Evolutionary conservation across 2,797 vertebrate genomes (phyloP), one percentile per base, ranked within the genome.

Genomic region (Anomalospiza imberbis): DNA sequence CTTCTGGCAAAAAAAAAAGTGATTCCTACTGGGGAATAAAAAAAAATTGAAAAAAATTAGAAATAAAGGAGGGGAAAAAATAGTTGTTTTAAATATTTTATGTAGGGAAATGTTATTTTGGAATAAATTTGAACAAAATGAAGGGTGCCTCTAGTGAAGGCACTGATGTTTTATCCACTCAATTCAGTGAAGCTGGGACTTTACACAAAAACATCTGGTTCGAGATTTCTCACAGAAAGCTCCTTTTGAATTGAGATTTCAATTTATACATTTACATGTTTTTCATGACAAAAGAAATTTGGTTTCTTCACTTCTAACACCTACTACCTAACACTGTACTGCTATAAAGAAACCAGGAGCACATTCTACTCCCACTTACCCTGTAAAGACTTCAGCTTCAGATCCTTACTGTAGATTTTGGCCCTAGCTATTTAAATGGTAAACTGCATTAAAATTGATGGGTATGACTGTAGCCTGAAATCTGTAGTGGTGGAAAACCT

Each of bases 1-100:
- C 80, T 94, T 71, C 94, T 89, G 83, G 83, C 83, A 86, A 94
- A 86, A 80, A 40, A 40, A 70, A 62, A 47, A 66, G 13, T 40
- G 48, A n/a, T 68, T 93, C 57, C 47, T 91, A 32, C 28, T 28
- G 34, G 9, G 61, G 4, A 28, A 16, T 12, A 5, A 17, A 29
- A 22, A 34, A 26, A 38, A 19, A 6, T 7, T 3, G n/a, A n/a
- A n/a, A 8, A 54, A n/a, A 32, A 32, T 34, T 34, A 24, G 14
- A 24, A 4, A 13, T 21, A 11, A 7, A 12, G 6, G 4, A 10
- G 4, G 13, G 12, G 12, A 6, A 4, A 10, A 25, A 22, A 48
- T 8, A 34, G 3, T 61, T 38, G 5, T 5, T 73, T 83, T 24
- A 44, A 89, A 48, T 22, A 6, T 68, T 84, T 86, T 93, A 32